Evolutionary conservation across 2,888 invertebrate species (phyloP), one percentile per base, ranked within the genome.

Genomic region (Apoderus coryli): DNA sequence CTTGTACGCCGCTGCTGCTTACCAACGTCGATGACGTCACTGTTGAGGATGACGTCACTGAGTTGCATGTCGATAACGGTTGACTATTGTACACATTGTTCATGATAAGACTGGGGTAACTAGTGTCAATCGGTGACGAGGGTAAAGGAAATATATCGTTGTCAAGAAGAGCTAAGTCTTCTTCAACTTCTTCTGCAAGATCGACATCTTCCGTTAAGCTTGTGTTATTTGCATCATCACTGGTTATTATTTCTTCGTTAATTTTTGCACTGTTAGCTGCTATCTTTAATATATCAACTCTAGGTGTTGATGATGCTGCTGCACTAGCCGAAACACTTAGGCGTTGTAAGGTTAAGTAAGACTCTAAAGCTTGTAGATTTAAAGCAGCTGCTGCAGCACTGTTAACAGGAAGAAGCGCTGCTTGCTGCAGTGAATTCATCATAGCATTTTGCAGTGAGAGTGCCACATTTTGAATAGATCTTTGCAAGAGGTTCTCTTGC

Each of bases 361-460:
- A 84, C 64, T 85, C 85, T 37, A 85, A 60, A 14, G 85, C 85
- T 60, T 85, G 85, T 16, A 85, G 65, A 55, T 84, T 84, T 11
- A 86, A 63, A 1, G 85, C 85, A 19, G 81, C 79, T 19, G 84
- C 84, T 5, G 82, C 84, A 3, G 82, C 79, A 2, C 82, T 82
- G 45, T 82, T 80, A 1, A 77, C 76, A 4, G 84, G 84, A 45
- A 85, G 56, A 13, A 85, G 61, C 1, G 84, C 82, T 2, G 84
- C 85, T 50, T 84, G 79, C 54, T 84, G 84, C 41, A 85, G 59
- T 6, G 84, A 81, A 47, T 75, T 79, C 60, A 85, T 76, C 69
- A 86, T 76, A 5, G 84, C 81, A 50, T 79, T 81, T 58, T 86
- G 85, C 29, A 85, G 61, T 9, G 81, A 78, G 41, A 84, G 64